Conservation (phyloP, 2,113 vertebrate genomes). For the Zosterops japonicus region DNA sequence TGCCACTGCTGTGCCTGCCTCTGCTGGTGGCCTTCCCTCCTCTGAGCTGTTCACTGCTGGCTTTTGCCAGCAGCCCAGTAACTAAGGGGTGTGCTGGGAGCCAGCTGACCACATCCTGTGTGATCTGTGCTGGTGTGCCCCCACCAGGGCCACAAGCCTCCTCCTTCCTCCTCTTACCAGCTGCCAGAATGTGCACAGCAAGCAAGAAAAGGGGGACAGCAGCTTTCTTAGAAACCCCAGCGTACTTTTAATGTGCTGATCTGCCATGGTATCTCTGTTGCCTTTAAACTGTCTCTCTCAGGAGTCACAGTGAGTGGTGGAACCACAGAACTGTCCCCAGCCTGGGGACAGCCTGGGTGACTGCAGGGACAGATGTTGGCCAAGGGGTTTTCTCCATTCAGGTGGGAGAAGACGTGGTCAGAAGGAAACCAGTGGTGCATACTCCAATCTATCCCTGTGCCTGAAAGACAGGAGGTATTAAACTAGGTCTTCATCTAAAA, state of each 20-base stretch:
- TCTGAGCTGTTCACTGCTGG: neutral
- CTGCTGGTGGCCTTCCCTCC: neutral
- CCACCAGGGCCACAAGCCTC: neutral
- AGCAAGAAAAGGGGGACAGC: neutral
- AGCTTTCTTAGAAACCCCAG: neutral
- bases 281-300: neutral
- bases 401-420: neutral
- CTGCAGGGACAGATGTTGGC: neutral
- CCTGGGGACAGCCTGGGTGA: neutral
- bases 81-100: neutral
- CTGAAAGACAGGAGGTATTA: neutral
- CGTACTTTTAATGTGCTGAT: neutral
- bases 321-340: neutral
- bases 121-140: neutral
- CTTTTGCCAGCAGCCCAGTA: neutral
- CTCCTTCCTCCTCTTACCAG: neutral
- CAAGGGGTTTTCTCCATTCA: neutral
- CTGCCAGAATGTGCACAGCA: neutral
- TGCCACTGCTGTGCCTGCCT: neutral
- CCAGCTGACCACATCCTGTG: neutral
- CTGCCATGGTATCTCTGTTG: neutral
- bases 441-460: neutral
- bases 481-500: neutral
- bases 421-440: neutral
- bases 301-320: rapidly evolving